Evolutionary conservation across 2,797 vertebrate species (phyloP), one percentile per base, ranked within the genome.

Genomic region (Centroberyx gerrardi): DNA sequence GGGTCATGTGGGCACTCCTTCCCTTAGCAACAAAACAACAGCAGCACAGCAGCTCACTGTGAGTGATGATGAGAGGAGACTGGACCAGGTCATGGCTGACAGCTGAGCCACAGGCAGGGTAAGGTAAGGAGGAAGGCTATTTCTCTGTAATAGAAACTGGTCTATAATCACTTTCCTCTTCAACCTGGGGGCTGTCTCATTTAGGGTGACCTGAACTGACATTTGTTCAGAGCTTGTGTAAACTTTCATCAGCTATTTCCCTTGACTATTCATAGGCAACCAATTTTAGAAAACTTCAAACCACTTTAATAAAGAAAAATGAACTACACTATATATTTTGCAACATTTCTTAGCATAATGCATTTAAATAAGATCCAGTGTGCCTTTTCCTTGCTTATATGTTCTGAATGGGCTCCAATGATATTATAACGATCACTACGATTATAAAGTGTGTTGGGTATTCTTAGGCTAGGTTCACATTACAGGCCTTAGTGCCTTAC

Each of bases 21-120:
- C 46, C 84, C 86, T 77, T 84, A 87, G 90, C 86, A 92, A 88
- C 82, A 83, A 83, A 70, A 87, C 60, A 87, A 78, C 66, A 77
- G 22, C 64, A 66, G 44, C 55, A 82, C 66, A 87, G 82, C 68
- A 81, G 68, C 61, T 87, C 84, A 74, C 73, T 78, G 22, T 42
- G 48, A 68, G 74, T 78, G 80, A 81, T 62, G 82, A 88, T 84
- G 90, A 62, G 59, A 52, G 42, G 5, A 14, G 62, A 88, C 86
- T 82, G 74, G 82, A 70, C 61, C 72, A 78, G 84, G 86, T 81
- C 83, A 70, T 53, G 82, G 84, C 62, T 86, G 90, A 88, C 89
- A 91, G 84, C 86, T 71, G 58, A 84, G 80, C 76, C 55, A 62
- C 38, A 61, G 73, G 27, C 76, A 84, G 68, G 77, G 61, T 13